Conservation (phyloP, 2,113 vertebrate genomes). For the Nothocercus julius region DNA sequence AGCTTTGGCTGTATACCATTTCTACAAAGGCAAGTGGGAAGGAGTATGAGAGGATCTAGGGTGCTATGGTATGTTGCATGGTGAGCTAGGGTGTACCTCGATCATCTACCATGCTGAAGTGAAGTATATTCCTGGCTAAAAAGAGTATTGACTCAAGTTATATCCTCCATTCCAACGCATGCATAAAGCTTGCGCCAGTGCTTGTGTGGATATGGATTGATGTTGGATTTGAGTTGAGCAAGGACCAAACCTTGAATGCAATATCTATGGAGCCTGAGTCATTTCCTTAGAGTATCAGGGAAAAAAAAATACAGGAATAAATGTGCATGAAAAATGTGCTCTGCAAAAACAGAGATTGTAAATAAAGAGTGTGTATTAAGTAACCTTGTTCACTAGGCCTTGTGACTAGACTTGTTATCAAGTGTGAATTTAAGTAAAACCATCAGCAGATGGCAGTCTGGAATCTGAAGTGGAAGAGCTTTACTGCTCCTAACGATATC, state of each 20-base stretch:
- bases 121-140: background rate
- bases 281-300: background rate
- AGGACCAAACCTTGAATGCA: background rate
- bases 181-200: background rate
- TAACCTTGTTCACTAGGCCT: background rate
- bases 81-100: background rate
- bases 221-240: background rate
- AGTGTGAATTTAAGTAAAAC: background rate
- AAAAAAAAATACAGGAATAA: background rate
- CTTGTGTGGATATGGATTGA: background rate
- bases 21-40: background rate
- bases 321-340: background rate
- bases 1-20: background rate
- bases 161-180: background rate
- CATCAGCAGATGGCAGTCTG: slow-evolving; percentile 34
- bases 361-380: background rate
- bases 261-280: background rate
- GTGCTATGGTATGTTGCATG: background rate
- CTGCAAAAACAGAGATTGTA: background rate
- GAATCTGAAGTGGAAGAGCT: background rate
- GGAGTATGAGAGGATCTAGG: background rate
- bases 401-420: background rate
- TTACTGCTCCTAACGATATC: fast-evolving
- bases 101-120: background rate
- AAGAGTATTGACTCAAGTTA: background rate